Base-by-base conservation (phyloP, 2,113 vertebrate species). In the Silurus meridionalis region DNA sequence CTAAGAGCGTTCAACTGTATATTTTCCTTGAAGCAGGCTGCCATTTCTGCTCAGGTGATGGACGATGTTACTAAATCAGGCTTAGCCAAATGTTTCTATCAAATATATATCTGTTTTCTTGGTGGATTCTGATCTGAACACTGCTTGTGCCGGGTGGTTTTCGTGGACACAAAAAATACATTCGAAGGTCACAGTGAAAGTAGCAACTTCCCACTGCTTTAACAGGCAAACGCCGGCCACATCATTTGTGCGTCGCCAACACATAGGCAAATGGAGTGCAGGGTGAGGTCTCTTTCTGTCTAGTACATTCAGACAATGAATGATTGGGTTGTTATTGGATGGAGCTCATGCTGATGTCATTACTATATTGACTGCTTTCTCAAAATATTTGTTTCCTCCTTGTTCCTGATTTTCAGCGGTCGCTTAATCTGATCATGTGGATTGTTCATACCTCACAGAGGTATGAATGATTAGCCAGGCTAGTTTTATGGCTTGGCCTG, bases 181-280 rank as follows among this genome's bases (percentile, higher is more conserved):
- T 78, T 80, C 87, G 82, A 87, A 90, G 88, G 84, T 91, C 83
- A 79, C 63, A 57, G 80, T 72, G 84, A 84, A 79, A 87, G 78
- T 85, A 66, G 57, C 55, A 60, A 79, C 82, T 67, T 87, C 89
- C 50, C 79, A 80, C 80, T 81, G 80, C 87, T 86, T 85, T 87
- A 67, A 84, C 86, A 89, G 78, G 87, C 87, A 90, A 90, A 90
- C 90, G 17, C 63, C 50, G 25, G 37, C 55, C n/a, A 72, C 86
- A 64, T 84, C 78, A 67, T 89, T 86, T 84, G 53, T 88, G 82
- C 75, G 64, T 89, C 55, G 86, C 60, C 37, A 83, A 85, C 71
- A 67, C 46, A 19, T n/a, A 87, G 75, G 87, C 71, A 89, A 88
- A 85, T 87, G 37, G n/a, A 82, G 8, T 58, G 23, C 53, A 58